Conservation (phyloP, 2,113 vertebrate species). For the Ammodytes marinus region DNA sequence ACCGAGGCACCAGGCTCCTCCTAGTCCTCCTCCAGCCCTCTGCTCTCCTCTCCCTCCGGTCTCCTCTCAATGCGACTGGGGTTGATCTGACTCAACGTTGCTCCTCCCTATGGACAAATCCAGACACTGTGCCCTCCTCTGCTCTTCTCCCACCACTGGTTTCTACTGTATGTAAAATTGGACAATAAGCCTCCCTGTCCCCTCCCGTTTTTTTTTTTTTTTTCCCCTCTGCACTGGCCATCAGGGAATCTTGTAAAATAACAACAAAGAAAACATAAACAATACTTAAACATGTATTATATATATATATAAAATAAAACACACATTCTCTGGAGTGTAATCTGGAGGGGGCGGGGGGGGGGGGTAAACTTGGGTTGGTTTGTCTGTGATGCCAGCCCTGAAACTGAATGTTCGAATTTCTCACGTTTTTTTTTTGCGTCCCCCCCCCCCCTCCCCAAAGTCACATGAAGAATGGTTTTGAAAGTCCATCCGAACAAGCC, state of each 20-base stretch:
- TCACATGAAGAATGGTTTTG: conserved; percentile 8
- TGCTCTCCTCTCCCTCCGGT: conserved; percentile 19
- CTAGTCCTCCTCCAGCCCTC: conserved; percentile 40
- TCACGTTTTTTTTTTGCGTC: conserved; percentile 6
- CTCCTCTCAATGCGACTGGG: conserved; percentile 42
- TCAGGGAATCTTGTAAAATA: conserved; percentile 83
- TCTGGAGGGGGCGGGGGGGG: too few relatives aligned
- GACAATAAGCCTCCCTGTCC: conserved; percentile 17
- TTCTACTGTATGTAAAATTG: conserved; percentile 62
- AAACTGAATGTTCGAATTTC: conserved; percentile 49
- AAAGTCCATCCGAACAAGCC: conserved; percentile 25
- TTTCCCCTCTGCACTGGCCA: conserved; percentile 74
- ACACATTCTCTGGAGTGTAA: conserved; percentile 33
- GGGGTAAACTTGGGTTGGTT: conserved; percentile 19
- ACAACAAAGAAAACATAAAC: conserved; percentile 65
- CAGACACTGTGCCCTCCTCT: conserved; percentile 57
- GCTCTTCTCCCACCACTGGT: conserved; percentile 47
- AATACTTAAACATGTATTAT: conserved; percentile 71
- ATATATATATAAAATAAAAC: conserved; percentile 15
- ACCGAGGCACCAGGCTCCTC: conserved; percentile 29
- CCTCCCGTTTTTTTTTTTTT: neutral
- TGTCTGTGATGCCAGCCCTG: conserved; percentile 19
- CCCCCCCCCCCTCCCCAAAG: too few relatives aligned
- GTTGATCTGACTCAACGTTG: conserved; percentile 59
- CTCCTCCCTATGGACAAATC: conserved; percentile 72